Percentiles rank a stretch among this genome's conserved stretches.
Evolutionary conservation across 2,888 invertebrate species (phyloP).

Genomic region (Drosophila pseudotakahashii): DNA sequence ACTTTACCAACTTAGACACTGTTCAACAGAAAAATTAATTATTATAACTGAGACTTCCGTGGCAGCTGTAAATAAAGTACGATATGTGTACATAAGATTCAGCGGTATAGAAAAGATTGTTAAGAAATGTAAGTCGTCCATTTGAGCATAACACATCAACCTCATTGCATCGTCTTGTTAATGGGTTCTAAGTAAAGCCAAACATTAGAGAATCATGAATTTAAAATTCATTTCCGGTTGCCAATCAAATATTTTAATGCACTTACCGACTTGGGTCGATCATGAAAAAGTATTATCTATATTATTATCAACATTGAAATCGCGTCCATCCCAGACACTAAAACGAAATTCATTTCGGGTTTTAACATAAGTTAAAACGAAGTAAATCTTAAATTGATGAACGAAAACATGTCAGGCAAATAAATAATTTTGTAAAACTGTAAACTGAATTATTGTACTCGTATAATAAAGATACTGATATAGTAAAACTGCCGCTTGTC

Average conservation of each 20-base stretch:
- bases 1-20: conserved; percentile 33
- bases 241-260: conserved; percentile 42
- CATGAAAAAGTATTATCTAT: conserved; percentile 31
- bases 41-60: conserved; percentile 7
- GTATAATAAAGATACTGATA: conserved; percentile 44
- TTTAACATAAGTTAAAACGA: conserved; percentile 16
- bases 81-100: conserved; percentile 25
- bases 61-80: conserved; percentile 30
- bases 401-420: conserved; percentile 8
- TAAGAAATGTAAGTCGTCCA: conserved; percentile 62
- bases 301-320: conserved; percentile 41
- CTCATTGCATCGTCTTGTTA: conserved; percentile 59
- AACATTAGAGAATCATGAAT: conserved; percentile 47
- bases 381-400: conserved; percentile 2
- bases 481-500: conserved; percentile 4
- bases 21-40: conserved; percentile 30
- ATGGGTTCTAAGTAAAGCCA: conserved; percentile 45
- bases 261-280: conserved; percentile 25
- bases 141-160: conserved; percentile 52
- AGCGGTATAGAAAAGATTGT: conserved; percentile 27
- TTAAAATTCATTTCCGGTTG: conserved; percentile 52
- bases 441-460: conserved; percentile 47
- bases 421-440: conserved; percentile 37
- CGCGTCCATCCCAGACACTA: conserved; percentile 37
- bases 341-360: conserved; percentile 30